A percentile compares a stretch with the other conserved stretches of the same genome.
Evolutionary conservation across 2,888 invertebrate genomes (phyloP).

Genomic region (Thera britannica): DNA sequence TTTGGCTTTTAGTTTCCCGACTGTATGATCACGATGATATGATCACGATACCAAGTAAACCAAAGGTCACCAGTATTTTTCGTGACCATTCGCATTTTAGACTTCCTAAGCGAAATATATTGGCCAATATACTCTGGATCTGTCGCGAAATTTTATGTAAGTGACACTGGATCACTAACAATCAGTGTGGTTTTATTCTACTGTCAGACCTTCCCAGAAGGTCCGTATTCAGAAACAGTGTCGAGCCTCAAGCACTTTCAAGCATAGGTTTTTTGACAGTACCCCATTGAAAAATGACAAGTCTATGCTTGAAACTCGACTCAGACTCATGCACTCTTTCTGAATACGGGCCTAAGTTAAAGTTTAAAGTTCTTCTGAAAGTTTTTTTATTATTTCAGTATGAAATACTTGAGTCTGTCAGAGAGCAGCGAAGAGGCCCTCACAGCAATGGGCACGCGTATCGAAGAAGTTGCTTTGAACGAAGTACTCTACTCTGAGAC

Average conservation of each 20-base stretch:
- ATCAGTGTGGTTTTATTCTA: too few species aligned
- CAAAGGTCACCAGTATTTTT: neutral
- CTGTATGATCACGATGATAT: neutral
- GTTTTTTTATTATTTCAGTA: constrained; percentile 66
- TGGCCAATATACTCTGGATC: neutral
- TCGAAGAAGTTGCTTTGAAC: constrained; percentile 59
- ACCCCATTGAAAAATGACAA: too few species aligned
- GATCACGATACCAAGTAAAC: neutral
- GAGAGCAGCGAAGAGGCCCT: constrained; percentile 66
- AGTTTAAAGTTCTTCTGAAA: neutral
- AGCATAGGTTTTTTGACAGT: too few species aligned
- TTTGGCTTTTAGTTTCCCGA: neutral
- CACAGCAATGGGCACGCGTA: constrained; percentile 49
- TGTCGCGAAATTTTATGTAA: too few species aligned
- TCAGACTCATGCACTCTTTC: too few species aligned
- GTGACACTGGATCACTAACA: too few species aligned
- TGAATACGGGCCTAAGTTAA: too few species aligned
- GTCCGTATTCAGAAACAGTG: too few species aligned
- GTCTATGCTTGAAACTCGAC: too few species aligned
- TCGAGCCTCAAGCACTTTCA: too few species aligned
- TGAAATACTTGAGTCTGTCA: constrained; percentile 86
- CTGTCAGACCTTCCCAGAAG: too few species aligned
- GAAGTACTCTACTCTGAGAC: constrained; percentile 54
- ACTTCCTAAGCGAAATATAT: neutral
- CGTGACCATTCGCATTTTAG: constrained; percentile 1